Percentiles rank a stretch among this genome's conserved stretches.
phyloP scores from a whole-genome alignment of 35 echinoderm and acorn worm genomes.

The Apostichopus parvimensis region DNA sequence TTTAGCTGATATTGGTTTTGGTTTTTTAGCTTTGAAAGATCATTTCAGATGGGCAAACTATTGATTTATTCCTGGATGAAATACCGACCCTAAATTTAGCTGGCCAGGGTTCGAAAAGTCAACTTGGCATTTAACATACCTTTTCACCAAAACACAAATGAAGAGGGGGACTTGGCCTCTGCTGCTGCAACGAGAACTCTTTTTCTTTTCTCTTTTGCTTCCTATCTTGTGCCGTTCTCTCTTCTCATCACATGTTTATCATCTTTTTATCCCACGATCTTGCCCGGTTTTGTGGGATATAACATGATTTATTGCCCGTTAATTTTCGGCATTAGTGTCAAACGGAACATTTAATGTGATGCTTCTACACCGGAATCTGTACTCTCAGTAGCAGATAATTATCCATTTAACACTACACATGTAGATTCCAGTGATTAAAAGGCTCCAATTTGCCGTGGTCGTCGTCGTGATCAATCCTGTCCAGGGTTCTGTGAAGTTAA shows the following conservation, averaged over 20 bases:
- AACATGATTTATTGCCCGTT: background rate
- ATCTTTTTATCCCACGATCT: background rate
- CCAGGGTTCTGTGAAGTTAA: background rate
- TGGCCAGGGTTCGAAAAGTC: background rate
- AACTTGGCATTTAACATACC: background rate
- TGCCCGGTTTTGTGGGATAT: background rate
- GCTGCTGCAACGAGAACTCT: no score
- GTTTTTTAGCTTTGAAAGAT: no score
- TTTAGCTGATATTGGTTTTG: no score
- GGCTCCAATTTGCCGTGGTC: background rate
- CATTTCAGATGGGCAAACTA: no score
- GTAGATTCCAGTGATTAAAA: slow-evolving; percentile 1
- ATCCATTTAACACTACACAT: slow-evolving; percentile 13
- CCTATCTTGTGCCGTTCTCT: background rate
- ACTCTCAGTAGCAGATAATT: background rate
- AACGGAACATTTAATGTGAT: slow-evolving; percentile 9
- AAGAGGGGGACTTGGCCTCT: background rate
- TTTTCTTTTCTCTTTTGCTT: background rate
- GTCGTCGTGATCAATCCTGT: background rate
- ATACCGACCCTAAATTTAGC: background rate
- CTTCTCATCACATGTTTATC: background rate
- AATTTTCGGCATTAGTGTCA: slow-evolving; percentile 5
- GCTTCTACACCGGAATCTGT: background rate
- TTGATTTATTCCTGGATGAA: no score
- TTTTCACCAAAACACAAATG: background rate